A percentile compares a stretch with the other conserved stretches of the same genome.
Conservation (phyloP, 2,797 vertebrate genomes). For the Thripadectes ignobilis region DNA sequence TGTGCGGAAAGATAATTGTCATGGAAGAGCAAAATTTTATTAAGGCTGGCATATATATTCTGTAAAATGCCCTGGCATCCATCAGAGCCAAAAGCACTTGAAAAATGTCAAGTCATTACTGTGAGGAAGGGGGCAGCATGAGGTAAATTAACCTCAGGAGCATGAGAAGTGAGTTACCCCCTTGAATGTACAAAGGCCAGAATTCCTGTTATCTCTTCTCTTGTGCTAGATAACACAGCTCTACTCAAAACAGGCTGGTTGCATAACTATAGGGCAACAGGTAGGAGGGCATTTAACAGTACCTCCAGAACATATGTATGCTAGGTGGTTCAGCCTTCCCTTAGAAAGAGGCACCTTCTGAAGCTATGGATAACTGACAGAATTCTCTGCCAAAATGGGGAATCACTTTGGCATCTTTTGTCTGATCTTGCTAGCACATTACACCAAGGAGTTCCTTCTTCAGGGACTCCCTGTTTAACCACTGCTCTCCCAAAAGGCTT, state of each 20-base stretch:
- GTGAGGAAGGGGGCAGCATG: not conserved
- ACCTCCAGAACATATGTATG: not conserved
- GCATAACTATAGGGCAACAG: conserved; percentile 63
- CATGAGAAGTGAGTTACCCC: conserved; percentile 5
- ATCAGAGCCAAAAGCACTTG: conserved; percentile 38
- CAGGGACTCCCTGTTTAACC: conserved; percentile 20
- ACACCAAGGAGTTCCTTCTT: not conserved
- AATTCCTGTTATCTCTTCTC: conserved; percentile 45
- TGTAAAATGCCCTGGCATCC: conserved; percentile 14
- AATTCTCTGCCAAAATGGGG: not conserved
- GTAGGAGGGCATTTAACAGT: conserved; percentile 52
- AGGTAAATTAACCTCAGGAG: conserved; percentile 18
- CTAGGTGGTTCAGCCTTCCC: not conserved
- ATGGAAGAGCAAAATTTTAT: not conserved
- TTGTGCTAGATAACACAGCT: conserved; percentile 40
- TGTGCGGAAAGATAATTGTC: not conserved
- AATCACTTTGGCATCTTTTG: not conserved
- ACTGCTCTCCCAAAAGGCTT: not conserved
- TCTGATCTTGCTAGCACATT: not conserved
- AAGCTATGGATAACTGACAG: not conserved
- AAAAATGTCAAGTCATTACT: conserved; percentile 66
- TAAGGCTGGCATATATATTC: not conserved
- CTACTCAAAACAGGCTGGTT: conserved; percentile 47
- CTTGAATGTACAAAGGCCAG: conserved; percentile 52
- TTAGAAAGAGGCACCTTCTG: not conserved